Conservation (phyloP, 53 echinoderm and acorn worm genomes). For the Arbacia lixula region DNA sequence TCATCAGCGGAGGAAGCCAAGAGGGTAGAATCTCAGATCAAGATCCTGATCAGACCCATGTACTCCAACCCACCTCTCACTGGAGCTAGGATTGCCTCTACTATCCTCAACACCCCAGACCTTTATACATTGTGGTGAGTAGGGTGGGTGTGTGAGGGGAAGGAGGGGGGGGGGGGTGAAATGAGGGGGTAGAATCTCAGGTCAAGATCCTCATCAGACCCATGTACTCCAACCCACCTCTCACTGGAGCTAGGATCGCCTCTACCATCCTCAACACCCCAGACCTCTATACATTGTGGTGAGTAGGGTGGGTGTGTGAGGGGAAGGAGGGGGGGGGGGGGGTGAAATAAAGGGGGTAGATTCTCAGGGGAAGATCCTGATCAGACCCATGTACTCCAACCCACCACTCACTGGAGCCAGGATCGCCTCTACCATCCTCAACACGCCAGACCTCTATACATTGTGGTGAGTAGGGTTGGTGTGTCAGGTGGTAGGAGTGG, state of each 20-base stretch:
- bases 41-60: constrained; percentile 96
- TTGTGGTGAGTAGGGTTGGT: constrained; percentile 71
- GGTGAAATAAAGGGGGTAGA: constrained; percentile 86
- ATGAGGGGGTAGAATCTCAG: constrained; percentile 91
- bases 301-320: too few species aligned
- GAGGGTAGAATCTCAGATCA: constrained; percentile 91
- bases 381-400: constrained; percentile 94
- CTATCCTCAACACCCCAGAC: constrained; percentile 90
- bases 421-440: constrained; percentile 77
- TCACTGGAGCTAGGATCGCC: constrained; percentile 87
- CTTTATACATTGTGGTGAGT: constrained; percentile 40
- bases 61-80: constrained; percentile 95
- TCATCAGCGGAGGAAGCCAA: constrained; percentile 86
- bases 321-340: too few species aligned
- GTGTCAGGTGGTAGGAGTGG: too few species aligned
- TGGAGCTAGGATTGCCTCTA: constrained; percentile 86
- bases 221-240: constrained; percentile 95
- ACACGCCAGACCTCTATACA: constrained; percentile 77
- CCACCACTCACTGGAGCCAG: constrained; percentile 85
- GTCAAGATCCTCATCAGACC: constrained; percentile 98
- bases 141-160: too few species aligned
- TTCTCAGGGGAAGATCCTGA: constrained; percentile 91
- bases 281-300: constrained; percentile 60
- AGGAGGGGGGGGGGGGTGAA: too few species aligned
- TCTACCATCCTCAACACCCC: constrained; percentile 87